phyloP scores from a whole-genome alignment of 2,888 invertebrate genomes.

The Priocnemis perturbator region DNA sequence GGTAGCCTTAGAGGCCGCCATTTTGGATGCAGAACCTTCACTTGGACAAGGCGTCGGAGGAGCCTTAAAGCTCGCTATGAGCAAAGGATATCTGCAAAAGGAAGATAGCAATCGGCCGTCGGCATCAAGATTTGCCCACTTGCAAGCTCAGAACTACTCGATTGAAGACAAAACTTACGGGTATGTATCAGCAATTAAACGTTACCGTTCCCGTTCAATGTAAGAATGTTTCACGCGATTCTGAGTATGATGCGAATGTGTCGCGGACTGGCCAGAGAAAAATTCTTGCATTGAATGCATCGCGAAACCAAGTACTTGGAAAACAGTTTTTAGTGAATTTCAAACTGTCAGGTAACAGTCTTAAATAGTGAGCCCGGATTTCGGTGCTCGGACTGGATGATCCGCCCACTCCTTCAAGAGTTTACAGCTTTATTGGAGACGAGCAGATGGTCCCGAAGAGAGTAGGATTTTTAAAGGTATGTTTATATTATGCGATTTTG shows the following conservation, averaged over 20 bases:
- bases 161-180: conserved; percentile 87
- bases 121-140: conserved; percentile 83
- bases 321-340: conserved; percentile 54
- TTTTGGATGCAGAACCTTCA: conserved; percentile 94
- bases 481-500: conserved; percentile 56
- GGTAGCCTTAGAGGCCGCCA: conserved; percentile 79
- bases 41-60: conserved; percentile 94
- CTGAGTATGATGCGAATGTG: background rate
- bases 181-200: conserved; percentile 69
- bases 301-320: conserved; percentile 20
- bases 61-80: conserved; percentile 91
- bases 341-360: conserved; percentile 56
- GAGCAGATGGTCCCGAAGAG: conserved; percentile 49
- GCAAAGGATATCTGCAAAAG: conserved; percentile 95
- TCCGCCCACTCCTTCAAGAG: conserved; percentile 51
- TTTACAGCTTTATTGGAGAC: conserved; percentile 51
- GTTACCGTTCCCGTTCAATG: conserved; percentile 31
- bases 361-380: conserved; percentile 51
- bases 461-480: conserved; percentile 54
- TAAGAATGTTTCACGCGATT: conserved; percentile 24
- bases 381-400: conserved; percentile 55
- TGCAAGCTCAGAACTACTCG: conserved; percentile 87
- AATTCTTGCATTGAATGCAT: conserved; percentile 43
- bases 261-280: conserved; percentile 27
- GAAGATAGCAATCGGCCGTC: conserved; percentile 85